A percentile compares a stretch with the other conserved stretches of the same genome.
Evolutionary conservation across 1,140 invertebrate species (phyloP).

Genomic region (Triops longicaudatus): DNA sequence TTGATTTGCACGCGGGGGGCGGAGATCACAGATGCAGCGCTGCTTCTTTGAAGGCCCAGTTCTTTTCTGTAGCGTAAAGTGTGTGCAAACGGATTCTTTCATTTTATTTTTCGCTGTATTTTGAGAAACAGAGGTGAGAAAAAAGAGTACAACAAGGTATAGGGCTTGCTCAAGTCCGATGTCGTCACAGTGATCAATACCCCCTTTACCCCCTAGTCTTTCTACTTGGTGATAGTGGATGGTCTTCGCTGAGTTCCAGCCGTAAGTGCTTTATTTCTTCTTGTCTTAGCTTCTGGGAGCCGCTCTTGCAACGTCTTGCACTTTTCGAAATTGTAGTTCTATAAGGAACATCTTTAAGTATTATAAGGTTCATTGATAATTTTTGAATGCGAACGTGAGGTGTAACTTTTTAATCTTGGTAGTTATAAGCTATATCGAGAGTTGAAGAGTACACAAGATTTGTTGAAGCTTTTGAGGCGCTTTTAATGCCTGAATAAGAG

Average conservation of each 20-base stretch:
- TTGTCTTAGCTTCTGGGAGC: neutral
- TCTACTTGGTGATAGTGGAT: neutral
- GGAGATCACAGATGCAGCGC: neutral
- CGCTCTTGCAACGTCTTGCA: neutral
- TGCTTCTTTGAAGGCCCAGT: too few species aligned
- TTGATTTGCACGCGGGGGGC: neutral
- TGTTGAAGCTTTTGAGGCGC: too few species aligned
- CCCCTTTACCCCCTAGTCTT: neutral
- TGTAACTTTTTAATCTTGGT: too few species aligned
- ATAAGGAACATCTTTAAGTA: too few species aligned
- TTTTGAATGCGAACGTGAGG: too few species aligned
- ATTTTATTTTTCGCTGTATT: neutral
- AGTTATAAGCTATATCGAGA: too few species aligned
- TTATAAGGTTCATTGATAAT: too few species aligned
- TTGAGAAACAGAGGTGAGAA: neutral
- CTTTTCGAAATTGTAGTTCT: too few species aligned
- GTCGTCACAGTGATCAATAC: constrained; percentile 6
- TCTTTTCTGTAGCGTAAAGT: too few species aligned
- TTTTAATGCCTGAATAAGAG: too few species aligned
- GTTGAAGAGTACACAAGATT: too few species aligned
- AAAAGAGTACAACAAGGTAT: neutral
- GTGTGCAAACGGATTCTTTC: neutral
- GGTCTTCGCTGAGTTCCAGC: neutral
- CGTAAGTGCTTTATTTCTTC: neutral
- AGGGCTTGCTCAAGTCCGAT: neutral